Conservation (phyloP, 1,140 invertebrate species). For the Lerema accius region DNA sequence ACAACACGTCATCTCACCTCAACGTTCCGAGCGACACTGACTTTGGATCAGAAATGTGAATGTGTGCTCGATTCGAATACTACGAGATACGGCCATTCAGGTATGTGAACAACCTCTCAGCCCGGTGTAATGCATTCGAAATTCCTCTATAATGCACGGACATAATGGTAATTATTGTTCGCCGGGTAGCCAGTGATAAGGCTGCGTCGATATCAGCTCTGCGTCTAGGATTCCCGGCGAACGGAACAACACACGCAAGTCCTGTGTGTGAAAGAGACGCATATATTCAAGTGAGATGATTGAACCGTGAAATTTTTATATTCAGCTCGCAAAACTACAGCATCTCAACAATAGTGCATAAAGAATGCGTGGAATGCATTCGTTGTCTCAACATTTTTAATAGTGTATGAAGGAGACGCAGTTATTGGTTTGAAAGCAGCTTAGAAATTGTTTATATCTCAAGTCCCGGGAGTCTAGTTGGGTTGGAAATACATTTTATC, state of each 20-base stretch:
- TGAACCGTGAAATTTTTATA: conserved; percentile 75
- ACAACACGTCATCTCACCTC: conserved; percentile 35
- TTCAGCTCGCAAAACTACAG: conserved; percentile 67
- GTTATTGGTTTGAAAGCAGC: conserved; percentile 19
- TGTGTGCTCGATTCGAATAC: conserved; percentile 71
- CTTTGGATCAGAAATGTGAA: conserved; percentile 45
- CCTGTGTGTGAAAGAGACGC: conserved; percentile 43
- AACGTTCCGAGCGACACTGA: conserved; percentile 57
- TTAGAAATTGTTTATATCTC: conserved; percentile 28
- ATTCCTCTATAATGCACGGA: conserved; percentile 45
- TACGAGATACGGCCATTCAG: conserved; percentile 76
- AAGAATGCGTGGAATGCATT: conserved; percentile 50
- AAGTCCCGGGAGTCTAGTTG: conserved; percentile 15
- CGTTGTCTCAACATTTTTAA: conserved; percentile 43
- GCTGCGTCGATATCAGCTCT: conserved; percentile 78
- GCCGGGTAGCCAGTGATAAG: conserved; percentile 60
- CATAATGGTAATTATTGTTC: conserved; percentile 54
- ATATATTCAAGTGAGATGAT: conserved; percentile 65
- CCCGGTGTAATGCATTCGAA: conserved; percentile 47
- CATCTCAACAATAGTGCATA: conserved; percentile 60
- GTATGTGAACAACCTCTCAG: conserved; percentile 72
- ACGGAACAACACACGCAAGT: conserved; percentile 42
- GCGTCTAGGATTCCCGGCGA: conserved; percentile 71
- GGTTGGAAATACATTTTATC: conserved; percentile 22
- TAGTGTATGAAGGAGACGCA: conserved; percentile 38